Base-by-base conservation (phyloP, 2,797 vertebrate species). In the Scolopax rusticola region DNA sequence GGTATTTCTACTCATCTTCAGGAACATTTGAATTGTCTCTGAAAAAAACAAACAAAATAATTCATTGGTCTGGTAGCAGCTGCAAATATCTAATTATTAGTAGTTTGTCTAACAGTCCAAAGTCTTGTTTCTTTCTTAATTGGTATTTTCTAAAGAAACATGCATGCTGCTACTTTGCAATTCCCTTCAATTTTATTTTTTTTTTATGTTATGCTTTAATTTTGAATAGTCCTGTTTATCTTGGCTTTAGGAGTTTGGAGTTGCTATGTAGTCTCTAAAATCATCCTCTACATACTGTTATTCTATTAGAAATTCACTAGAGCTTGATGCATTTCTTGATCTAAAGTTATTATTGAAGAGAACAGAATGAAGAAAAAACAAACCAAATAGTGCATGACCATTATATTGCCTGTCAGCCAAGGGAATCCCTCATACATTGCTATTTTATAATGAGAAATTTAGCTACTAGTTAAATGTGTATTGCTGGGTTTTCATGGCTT, bases 141-240 rank as follows among this genome's bases (percentile, higher is more conserved):
- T 36, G 36, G 2, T 74, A 0, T 41, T 23, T 50, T 93, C n/a
- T 86, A 45, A 61, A 87, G 30, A 64, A 93, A 68, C 25, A 54
- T 12, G 57, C 16, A 24, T 0, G 0, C 16, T 73, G n/a, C 68
- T 84, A 16, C 48, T 93, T 84, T 11, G 25, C 32, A 38, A 0
- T 91, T 86, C 16, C 10, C 15, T 61, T 91, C 76, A 27, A 23
- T 33, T 60, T 51, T n/a, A n/a, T 33, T 33, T 33, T 33, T 59
- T 73, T 24, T 76, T 67, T 88, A 23, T 79, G 30, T 41, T 76
- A 21, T 77, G 41, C 19, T 92, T 83, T 75, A 38, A 56, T 33
- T 91, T 86, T 71, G 21, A 93, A 54, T 71, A 15, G 93, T 91
- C 21, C 64, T 80, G 33, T 76, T 95, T 84, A 63, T 91, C 23